Evolutionary conservation across 2,888 invertebrate species (phyloP), one percentile per base, ranked within the genome.

Genomic region (Parnassius orleans): DNA sequence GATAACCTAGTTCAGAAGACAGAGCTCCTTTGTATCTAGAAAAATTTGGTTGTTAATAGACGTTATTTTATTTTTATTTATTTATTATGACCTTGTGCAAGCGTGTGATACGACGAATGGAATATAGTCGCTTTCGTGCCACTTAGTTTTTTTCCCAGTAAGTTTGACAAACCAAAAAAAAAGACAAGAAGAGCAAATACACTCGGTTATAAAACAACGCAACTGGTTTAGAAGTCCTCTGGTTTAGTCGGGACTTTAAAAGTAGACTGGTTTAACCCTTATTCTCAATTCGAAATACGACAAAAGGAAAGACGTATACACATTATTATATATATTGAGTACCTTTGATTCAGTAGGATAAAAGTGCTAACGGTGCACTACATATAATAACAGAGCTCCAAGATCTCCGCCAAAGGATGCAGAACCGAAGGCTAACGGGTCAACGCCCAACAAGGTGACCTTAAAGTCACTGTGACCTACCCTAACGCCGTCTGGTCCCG

Each of bases 371-470:
- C 70, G 71, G 71, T 69, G 57, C 58, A 63, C 63, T 62, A 65
- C 19, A 19, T 52, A 57, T 61, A 52, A 58, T 53, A 57, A 58
- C 52, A 57, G 43, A 47, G 9, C 15, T 11, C n/a, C n/a, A 56
- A 59, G 51, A 58, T 44, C 55, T 55, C 51, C 42, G 47, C 55
- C 47, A 41, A 60, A 58, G 53, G 58, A 68, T 67, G 66, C 63
- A 66, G 61, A 58, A 52, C 54, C 66, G 72, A 72, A 72, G 69
- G 72, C 69, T 66, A 69, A 65, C 65, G 68, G 86, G 80, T 87
- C 87, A 83, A 70, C 68, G 84, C 61, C 80, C 84, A 60, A n/a
- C 77, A 87, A 88, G 88, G 88, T 89, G 87, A 87, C 85, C 78
- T 66, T 11, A 76, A 77, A 75, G 87, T 86, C 87, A 82, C 71